Evolutionary conservation across 2,888 invertebrate genomes (phyloP).

Genomic region (Plusia festucae): DNA sequence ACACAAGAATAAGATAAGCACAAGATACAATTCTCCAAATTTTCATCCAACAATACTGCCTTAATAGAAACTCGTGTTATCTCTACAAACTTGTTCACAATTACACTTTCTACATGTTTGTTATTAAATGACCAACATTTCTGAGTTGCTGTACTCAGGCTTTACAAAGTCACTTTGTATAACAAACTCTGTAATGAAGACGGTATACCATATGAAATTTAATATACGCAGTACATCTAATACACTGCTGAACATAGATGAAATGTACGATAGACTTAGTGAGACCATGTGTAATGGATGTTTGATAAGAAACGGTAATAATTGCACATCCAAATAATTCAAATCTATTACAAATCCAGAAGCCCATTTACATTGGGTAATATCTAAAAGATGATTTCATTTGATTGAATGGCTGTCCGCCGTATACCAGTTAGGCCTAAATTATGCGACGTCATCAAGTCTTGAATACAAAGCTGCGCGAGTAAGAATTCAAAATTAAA

Average conservation of each 20-base stretch:
- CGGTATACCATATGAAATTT: not conserved
- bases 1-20: constrained; percentile 51
- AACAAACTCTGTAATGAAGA: constrained; percentile 3
- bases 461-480: constrained; percentile 52
- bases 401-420: constrained; percentile 35
- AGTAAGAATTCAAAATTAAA: constrained; percentile 61
- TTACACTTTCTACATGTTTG: constrained; percentile 6
- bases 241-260: too few species aligned
- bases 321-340: too few species aligned
- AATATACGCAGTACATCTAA: too few species aligned
- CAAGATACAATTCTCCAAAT: constrained; percentile 55
- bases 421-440: constrained; percentile 38
- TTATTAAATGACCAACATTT: constrained; percentile 8
- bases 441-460: constrained; percentile 55
- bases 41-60: constrained; percentile 59
- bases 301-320: too few species aligned
- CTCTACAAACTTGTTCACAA: constrained; percentile 7
- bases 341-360: not conserved
- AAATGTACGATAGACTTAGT: too few species aligned
- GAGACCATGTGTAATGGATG: too few species aligned
- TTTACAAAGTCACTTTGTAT: constrained; percentile 7
- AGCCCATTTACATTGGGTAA: constrained; percentile 1
- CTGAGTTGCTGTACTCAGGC: constrained; percentile 4
- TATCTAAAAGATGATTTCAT: constrained; percentile 22
- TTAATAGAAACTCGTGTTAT: constrained; percentile 16